Base-by-base conservation (phyloP, 2,888 invertebrate species). In the Cerastoderma edule region DNA sequence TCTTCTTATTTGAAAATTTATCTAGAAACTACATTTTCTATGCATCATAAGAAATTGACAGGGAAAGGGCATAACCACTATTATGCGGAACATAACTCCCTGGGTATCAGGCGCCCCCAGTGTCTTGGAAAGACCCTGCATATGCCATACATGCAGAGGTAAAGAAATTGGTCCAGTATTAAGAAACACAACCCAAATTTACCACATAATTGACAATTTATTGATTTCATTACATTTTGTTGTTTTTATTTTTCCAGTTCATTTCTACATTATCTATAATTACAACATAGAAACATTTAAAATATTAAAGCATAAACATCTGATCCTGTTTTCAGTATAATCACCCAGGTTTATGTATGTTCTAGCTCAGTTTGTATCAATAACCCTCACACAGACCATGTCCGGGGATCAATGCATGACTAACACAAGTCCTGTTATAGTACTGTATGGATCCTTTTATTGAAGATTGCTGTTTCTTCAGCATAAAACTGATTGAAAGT, bases 201-300 rank as follows among this genome's bases (percentile, higher is more conserved):
- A 60, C 60, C 60, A 60, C 60, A 60, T 60, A 35, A 39, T 60
- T 60, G 60, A 60, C 60, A 60, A 60, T 60, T 60, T 60, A 60
- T 24, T 60, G 50, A 50, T 60, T 60, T 60, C 27, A 39, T 27
- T 60, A 60, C 27, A 44, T 33, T 60, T 39, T 39, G 60, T 57
- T 57, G 16, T 33, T n/a, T 33, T 50, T 13, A 6, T 19, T 50
- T 50, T 8, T 19, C 24, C 60, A 60, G 60, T 39, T 60, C 60
- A n/a, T 60, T 60, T 60, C 60, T 60, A 60, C 35, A 35, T 60
- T 33, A 60, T 60, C 60, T 60, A 60, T 27, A 60, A 24, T 35
- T 60, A 60, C 60, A 60, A 60, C 60, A 60, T 22, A 39, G 39
- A 60, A 35, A 35, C 35, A 39, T 60, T 39, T 8, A 60, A 60